Evolutionary conservation across 2,888 invertebrate genomes (phyloP).

Genomic region (Eupithecia vulgata): DNA sequence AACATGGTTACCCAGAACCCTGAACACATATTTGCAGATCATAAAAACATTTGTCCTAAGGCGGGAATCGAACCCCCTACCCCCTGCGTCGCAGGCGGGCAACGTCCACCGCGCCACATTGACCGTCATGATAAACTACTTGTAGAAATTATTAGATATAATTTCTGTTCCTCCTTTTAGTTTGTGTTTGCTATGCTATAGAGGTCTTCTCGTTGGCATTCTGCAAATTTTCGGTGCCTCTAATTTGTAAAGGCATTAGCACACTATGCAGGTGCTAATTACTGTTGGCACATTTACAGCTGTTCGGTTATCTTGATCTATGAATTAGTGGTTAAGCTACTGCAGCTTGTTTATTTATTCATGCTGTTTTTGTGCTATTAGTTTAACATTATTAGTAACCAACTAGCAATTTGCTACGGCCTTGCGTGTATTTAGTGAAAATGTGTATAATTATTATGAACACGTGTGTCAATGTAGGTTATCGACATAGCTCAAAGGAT

Average conservation of each 20-base stretch:
- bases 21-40: too few relatives aligned
- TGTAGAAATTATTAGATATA: not conserved
- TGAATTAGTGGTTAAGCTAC: not conserved
- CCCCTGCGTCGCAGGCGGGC: too few relatives aligned
- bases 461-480: too few relatives aligned
- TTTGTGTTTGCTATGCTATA: not conserved
- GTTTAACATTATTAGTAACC: not conserved
- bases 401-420: not conserved
- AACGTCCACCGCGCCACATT: too few relatives aligned
- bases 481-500: too few relatives aligned
- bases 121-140: not conserved
- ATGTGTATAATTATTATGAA: too few relatives aligned
- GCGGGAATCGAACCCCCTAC: too few relatives aligned
- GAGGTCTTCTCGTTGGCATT: not conserved
- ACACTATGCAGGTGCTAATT: slow-evolving; percentile 12
- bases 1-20: too few relatives aligned
- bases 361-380: not conserved
- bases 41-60: too few relatives aligned
- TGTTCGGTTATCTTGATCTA: slow-evolving; percentile 7
- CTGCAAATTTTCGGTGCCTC: not conserved
- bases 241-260: slow-evolving; percentile 1
- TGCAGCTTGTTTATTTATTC: not conserved
- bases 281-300: slow-evolving; percentile 3
- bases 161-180: not conserved
- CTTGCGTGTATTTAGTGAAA: not conserved